These are phyloP conservation scores for Neocrepidodera transversa DNA, from an alignment of 2,888 invertebrate species.

Conservation along the genomic window DNA sequence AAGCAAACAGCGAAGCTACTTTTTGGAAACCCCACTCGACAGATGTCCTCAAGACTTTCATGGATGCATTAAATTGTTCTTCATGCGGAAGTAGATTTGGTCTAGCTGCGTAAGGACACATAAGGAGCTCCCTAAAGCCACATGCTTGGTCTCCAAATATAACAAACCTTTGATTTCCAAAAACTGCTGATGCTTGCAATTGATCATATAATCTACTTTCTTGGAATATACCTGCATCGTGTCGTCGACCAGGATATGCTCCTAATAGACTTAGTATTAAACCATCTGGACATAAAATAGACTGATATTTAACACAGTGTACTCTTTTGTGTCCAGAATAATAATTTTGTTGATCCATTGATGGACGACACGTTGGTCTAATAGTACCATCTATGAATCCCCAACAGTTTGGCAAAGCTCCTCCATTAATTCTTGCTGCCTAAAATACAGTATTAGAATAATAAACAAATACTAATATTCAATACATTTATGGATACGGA, in stretches of 20 bases:
- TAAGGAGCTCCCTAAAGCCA: conserved; percentile 27
- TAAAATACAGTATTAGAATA: no score
- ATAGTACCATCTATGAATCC: conserved; percentile 1
- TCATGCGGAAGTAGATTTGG: conserved; percentile 26
- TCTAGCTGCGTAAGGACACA: conserved; percentile 25
- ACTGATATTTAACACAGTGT: no score
- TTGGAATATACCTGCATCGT: neutral
- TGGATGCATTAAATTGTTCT: conserved; percentile 31
- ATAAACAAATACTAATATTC: no score
- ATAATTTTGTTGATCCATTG: conserved; percentile 2
- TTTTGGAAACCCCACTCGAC: conserved; percentile 44
- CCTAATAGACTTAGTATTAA: no score
- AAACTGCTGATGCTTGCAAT: neutral
- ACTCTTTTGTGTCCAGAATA: no score
- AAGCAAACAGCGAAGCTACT: conserved; percentile 37
- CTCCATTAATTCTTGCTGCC: neutral
- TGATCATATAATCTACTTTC: neutral
- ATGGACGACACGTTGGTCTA: neutral
- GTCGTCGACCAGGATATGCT: conserved; percentile 3
- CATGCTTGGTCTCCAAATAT: conserved; percentile 37
- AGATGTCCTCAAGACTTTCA: conserved; percentile 33
- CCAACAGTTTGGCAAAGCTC: neutral
- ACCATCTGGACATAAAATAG: no score
- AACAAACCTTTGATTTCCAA: neutral
- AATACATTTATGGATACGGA: neutral